These are phyloP conservation scores for Noctilio leporinus DNA, from an alignment of 2,113 vertebrate genomes.

Conservation along the genomic window DNA sequence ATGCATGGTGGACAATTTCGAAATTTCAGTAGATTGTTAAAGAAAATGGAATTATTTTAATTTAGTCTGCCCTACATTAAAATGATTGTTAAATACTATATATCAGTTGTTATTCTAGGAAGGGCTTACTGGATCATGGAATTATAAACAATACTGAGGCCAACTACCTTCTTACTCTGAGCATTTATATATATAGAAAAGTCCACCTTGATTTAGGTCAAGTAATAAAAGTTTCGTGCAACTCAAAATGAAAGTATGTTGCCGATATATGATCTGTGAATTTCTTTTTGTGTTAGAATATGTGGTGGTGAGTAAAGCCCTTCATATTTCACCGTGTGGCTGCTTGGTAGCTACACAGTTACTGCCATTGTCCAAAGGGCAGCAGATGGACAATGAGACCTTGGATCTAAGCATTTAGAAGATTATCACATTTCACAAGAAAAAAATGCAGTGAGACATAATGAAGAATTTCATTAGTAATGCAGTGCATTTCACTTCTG, in stretches of 20 bases:
- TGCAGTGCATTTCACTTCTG: not conserved
- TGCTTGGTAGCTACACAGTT: not conserved
- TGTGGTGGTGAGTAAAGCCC: not conserved
- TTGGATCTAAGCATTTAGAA: not conserved
- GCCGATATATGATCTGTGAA: not conserved
- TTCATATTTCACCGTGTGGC: not conserved
- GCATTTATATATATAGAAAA: not conserved
- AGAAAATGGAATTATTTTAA: not conserved
- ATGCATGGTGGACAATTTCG: not conserved
- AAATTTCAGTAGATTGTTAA: not conserved
- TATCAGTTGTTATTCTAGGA: not conserved
- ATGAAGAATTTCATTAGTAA: not conserved
- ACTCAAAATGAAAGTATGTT: slow-evolving; percentile 35
- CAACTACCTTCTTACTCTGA: not conserved
- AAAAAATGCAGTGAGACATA: not conserved
- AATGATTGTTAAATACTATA: not conserved
- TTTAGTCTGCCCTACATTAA: not conserved
- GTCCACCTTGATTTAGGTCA: not conserved
- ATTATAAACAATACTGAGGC: not conserved
- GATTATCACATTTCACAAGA: not conserved
- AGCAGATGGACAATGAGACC: not conserved
- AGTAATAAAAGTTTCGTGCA: slow-evolving; percentile 26
- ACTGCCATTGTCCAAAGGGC: not conserved
- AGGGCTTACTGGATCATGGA: not conserved
- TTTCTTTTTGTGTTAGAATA: not conserved